phyloP scores from a whole-genome alignment of 2,888 invertebrate genomes.

The Erebia palarica region DNA sequence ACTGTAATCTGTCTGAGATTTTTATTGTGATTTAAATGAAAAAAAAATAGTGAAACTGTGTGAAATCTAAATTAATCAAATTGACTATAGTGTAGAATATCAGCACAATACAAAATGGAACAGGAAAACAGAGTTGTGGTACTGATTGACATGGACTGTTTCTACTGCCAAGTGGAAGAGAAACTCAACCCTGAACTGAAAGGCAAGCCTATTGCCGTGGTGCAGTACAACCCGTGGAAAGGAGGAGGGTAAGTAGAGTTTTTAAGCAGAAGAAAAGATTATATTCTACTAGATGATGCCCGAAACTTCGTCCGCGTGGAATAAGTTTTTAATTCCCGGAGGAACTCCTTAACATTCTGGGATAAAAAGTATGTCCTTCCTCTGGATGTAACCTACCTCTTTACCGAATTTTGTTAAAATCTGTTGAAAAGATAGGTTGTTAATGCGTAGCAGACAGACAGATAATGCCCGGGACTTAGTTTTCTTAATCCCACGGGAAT shows the following conservation, averaged over 20 bases:
- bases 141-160: constrained; percentile 99
- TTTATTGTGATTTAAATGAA: no score
- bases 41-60: no score
- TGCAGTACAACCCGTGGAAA: constrained; percentile 96
- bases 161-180: constrained; percentile 99
- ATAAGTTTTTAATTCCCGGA: background rate
- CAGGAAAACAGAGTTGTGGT: constrained; percentile 87
- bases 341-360: no score
- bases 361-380: background rate
- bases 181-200: constrained; percentile 90
- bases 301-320: background rate
- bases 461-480: no score
- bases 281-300: background rate
- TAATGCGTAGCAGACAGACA: no score
- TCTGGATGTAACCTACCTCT: background rate
- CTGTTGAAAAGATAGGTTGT: no score
- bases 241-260: constrained; percentile 91
- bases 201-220: constrained; percentile 97
- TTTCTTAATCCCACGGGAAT: no score
- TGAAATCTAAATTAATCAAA: no score
- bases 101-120: constrained; percentile 59
- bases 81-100: background rate
- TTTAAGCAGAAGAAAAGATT: background rate
- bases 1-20: no score
- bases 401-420: background rate